Evolutionary conservation across 92 coral and sea anemone species (phyloP).

Genomic region (Galaxea fascicularis): DNA sequence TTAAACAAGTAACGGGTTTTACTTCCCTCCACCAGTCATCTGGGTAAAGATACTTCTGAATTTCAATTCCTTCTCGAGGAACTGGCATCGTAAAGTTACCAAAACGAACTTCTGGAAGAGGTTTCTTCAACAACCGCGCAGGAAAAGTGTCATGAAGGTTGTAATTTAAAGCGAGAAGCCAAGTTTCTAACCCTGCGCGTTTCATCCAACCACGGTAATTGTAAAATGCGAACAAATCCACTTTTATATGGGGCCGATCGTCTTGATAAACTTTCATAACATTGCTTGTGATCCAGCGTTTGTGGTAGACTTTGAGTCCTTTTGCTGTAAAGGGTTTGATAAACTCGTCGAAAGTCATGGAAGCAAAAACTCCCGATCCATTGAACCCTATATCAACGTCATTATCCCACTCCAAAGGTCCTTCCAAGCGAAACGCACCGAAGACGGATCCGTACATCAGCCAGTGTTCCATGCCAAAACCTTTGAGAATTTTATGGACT

Average conservation of each 20-base stretch:
- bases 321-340: conserved; percentile 32
- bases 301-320: conserved; percentile 31
- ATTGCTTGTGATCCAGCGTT: conserved; percentile 36
- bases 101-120: conserved; percentile 13
- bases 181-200: conserved; percentile 5
- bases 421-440: conserved; percentile 56
- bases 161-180: conserved; percentile 3
- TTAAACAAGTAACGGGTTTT: neutral
- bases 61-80: conserved; percentile 23
- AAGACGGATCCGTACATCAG: conserved; percentile 60
- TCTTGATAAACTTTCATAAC: conserved; percentile 27
- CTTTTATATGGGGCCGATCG: conserved; percentile 18
- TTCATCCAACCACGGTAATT: conserved; percentile 22
- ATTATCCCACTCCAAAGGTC: conserved; percentile 56
- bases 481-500: conserved; percentile 56
- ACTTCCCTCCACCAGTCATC: conserved; percentile 24
- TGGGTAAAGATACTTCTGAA: conserved; percentile 21
- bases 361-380: conserved; percentile 42
- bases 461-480: conserved; percentile 59
- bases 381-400: conserved; percentile 61
- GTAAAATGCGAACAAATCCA: conserved; percentile 6
- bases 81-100: conserved; percentile 8
- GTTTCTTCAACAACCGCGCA: neutral
- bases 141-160: conserved; percentile 6
- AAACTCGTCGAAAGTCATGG: conserved; percentile 29